Evolutionary conservation across 2,113 vertebrate genomes (phyloP).

Genomic region (Heterotilapia buettikoferi): DNA sequence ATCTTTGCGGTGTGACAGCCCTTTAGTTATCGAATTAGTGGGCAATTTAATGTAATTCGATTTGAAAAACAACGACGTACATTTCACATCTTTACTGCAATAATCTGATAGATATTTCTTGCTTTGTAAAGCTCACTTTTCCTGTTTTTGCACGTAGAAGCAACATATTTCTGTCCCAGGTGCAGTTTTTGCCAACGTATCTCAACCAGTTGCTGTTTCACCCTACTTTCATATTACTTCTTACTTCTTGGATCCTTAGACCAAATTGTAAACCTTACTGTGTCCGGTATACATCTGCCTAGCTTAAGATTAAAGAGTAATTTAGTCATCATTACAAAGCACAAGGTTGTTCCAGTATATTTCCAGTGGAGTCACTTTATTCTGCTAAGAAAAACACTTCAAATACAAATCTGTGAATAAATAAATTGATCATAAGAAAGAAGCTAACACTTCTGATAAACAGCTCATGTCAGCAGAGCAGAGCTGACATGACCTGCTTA

Average conservation of each 20-base stretch:
- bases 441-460: not conserved
- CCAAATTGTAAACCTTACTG: not conserved
- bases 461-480: not conserved
- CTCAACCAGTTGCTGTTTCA: not conserved
- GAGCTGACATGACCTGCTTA: fast-evolving
- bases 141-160: not conserved
- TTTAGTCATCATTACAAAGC: not conserved
- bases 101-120: not conserved
- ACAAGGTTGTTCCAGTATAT: fast-evolving
- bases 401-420: not conserved
- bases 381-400: not conserved
- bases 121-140: not conserved
- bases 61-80: fast-evolving
- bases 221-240: not conserved
- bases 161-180: not conserved
- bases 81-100: not conserved
- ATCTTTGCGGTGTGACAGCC: too few relatives aligned
- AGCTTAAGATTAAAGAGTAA: not conserved
- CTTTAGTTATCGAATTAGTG: not conserved
- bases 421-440: too few relatives aligned
- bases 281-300: fast-evolving
- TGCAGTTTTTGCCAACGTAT: not conserved
- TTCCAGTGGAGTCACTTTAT: not conserved
- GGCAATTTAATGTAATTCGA: not conserved
- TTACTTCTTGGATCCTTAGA: not conserved